A percentile compares a stretch with the other conserved stretches of the same genome.
Evolutionary conservation across 2,797 vertebrate genomes (phyloP).

Genomic region (Brachyrhaphis roseni): DNA sequence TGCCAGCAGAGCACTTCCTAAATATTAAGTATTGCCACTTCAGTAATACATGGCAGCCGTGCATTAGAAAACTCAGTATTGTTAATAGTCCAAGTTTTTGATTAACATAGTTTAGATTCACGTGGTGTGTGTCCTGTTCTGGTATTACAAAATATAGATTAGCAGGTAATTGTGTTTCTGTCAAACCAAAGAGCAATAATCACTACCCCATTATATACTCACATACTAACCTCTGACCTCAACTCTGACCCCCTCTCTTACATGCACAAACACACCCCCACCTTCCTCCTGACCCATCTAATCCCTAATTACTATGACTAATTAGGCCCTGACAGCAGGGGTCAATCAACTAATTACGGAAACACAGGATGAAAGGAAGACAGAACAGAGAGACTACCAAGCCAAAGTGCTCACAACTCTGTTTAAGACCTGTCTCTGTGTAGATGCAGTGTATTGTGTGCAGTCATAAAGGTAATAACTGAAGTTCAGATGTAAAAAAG

Average conservation of each 20-base stretch:
- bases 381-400: conserved; percentile 52
- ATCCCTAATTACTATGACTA: conserved; percentile 81
- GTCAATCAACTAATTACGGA: conserved; percentile 82
- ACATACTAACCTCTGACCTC: conserved; percentile 31
- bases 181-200: conserved; percentile 53
- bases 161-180: conserved; percentile 48
- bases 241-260: conserved; percentile 14
- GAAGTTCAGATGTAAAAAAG: conserved; percentile 7
- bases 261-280: conserved; percentile 17
- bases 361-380: conserved; percentile 70
- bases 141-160: conserved; percentile 49
- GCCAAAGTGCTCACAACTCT: conserved; percentile 52
- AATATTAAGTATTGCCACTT: conserved; percentile 42
- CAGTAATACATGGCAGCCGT: conserved; percentile 43
- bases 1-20: conserved; percentile 50
- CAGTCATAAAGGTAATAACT: neutral
- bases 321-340: conserved; percentile 80
- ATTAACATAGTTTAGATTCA: conserved; percentile 69
- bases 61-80: conserved; percentile 53
- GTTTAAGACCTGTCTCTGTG: conserved; percentile 53
- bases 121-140: conserved; percentile 45
- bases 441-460: neutral
- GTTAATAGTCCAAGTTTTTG: conserved; percentile 63
- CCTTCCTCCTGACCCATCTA: conserved; percentile 70
- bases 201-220: conserved; percentile 34